Percentiles rank a stretch among this genome's conserved stretches.
phyloP scores from a whole-genome alignment of 2,797 vertebrate genomes.

The Sarcoramphus papa region DNA sequence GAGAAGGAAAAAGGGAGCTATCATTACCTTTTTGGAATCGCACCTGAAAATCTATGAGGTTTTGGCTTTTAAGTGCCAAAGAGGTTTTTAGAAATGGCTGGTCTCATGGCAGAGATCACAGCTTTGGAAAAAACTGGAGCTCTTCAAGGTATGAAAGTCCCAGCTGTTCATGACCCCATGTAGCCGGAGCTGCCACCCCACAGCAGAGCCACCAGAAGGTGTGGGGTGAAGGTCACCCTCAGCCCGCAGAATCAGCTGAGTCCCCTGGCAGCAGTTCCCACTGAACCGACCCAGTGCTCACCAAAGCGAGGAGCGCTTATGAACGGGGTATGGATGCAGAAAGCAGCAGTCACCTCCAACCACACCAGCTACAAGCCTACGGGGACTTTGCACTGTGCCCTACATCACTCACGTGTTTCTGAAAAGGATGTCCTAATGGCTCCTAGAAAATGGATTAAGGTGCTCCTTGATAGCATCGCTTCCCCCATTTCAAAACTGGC shows the following conservation, averaged over 20 bases:
- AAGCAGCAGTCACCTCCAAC: neutral
- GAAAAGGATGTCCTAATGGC: neutral
- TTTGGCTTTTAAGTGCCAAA: neutral
- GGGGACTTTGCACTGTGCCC: neutral
- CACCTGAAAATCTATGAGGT: neutral
- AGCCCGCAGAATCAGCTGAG: neutral
- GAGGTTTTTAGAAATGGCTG: neutral
- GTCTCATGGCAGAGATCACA: neutral
- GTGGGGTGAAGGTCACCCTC: neutral
- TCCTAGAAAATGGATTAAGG: slow-evolving; percentile 20
- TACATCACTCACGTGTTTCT: neutral
- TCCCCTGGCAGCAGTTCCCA: neutral
- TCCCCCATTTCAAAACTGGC: neutral
- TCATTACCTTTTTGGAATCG: neutral
- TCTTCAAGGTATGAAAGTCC: neutral
- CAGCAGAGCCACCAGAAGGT: neutral
- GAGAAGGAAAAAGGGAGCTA: neutral
- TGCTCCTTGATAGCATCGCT: neutral
- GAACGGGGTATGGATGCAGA: neutral
- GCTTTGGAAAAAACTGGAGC: neutral
- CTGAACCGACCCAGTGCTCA: neutral
- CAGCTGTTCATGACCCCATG: neutral
- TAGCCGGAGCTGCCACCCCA: neutral
- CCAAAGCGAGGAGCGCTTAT: neutral
- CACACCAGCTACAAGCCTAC: neutral